Conservation (phyloP, 2,888 invertebrate genomes). For the Ametastegia equiseti region DNA sequence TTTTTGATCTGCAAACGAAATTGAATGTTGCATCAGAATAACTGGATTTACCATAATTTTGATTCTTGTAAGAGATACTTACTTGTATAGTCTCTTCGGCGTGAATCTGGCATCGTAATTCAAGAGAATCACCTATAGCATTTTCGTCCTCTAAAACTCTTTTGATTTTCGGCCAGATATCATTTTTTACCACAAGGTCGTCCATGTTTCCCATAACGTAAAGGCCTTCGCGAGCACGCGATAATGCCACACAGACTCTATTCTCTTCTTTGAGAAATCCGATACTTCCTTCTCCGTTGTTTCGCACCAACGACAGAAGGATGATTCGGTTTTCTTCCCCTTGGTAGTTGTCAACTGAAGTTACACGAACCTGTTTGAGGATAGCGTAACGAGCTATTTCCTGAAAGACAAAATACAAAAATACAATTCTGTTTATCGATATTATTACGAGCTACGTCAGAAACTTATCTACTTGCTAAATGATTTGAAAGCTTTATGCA, state of each 20-base stretch:
- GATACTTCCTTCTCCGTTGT: constrained; percentile 82
- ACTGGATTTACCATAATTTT: neutral
- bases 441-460: neutral
- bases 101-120: constrained; percentile 79
- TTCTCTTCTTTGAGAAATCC: constrained; percentile 85
- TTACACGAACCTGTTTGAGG: constrained; percentile 77
- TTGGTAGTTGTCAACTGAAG: constrained; percentile 88
- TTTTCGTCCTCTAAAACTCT: constrained; percentile 76
- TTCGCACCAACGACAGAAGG: constrained; percentile 87
- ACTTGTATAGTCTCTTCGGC: constrained; percentile 73
- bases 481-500: neutral
- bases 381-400: constrained; percentile 5
- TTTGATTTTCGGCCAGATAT: constrained; percentile 79
- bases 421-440: no score
- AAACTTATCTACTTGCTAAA: neutral
- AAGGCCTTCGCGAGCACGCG: constrained; percentile 84
- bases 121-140: constrained; percentile 78
- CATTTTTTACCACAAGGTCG: constrained; percentile 77
- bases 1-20: constrained; percentile 65
- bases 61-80: neutral
- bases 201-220: constrained; percentile 87
- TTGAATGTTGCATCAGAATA: neutral
- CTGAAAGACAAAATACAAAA: neutral
- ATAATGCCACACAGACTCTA: constrained; percentile 87
- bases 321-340: constrained; percentile 90